Base-by-base conservation (phyloP, 2,797 vertebrate species). In the Acomys russatus region DNA sequence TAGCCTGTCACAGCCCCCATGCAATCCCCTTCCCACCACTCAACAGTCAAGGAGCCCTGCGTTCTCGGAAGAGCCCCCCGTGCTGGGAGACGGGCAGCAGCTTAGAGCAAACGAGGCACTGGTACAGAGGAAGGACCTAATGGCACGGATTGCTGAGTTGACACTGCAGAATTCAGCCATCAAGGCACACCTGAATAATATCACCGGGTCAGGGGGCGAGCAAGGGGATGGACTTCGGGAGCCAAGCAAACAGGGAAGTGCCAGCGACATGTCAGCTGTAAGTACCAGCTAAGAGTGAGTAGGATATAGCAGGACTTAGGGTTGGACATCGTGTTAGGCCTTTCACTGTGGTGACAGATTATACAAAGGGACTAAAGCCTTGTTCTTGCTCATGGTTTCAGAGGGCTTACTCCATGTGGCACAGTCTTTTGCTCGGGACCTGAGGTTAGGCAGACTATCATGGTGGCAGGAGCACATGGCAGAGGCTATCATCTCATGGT, bases 81-180 rank as follows among this genome's bases (percentile, higher is more conserved):
- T 94, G 77, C 49, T 92, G 18, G 95, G 83, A 12, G 97, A 97
- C 18, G 91, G 92, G 11, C 87, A 95, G 0, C 94, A 95, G 77
- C 94, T 83, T 11, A 87, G 76, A 54, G 35, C 95, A 90, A 64
- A 79, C 85, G 97, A 96, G 76, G 88, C 90, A 0, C 38, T 96
- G 9, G 14, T 88, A 49, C 98, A 98, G 0, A 98, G 84, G 2
- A 79, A 97, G 22, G 98, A 99, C 87, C 93, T 99, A 88, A 94
- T 99, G 96, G 97, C 97, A 8, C 99, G 99, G 94, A 99, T 99
- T 74, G 97, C 98, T 3, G 98, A 99, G 96, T 97, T 99, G 76
- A 99, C 98, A 4, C 88, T 95, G 68, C 99, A 99, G 98, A 99
- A 99, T 25, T 97, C 99, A 9, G 95, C 98, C 49, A 99, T 99